Evolutionary conservation across 2,888 invertebrate species (phyloP).

Genomic region (Dendrolimus houi): DNA sequence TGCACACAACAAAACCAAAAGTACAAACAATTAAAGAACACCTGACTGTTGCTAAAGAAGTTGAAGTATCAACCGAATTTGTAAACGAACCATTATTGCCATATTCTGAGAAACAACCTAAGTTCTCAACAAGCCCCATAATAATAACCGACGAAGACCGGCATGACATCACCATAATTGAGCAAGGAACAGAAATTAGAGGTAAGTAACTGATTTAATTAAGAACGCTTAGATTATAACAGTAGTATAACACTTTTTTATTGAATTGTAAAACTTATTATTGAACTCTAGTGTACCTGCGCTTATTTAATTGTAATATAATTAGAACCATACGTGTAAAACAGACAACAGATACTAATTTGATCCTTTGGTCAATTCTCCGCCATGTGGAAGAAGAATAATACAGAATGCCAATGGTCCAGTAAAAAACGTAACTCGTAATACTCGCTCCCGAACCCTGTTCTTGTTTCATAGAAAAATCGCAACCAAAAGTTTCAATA

Average conservation of each 20-base stretch:
- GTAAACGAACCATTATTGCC: conserved; percentile 43
- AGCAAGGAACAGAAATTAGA: conserved; percentile 39
- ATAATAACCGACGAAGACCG: conserved; percentile 25
- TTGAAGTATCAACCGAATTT: conserved; percentile 46
- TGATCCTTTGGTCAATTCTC: too few relatives aligned
- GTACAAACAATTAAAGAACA: conserved; percentile 39
- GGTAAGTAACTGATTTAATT: conserved; percentile 33
- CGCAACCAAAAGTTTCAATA: too few relatives aligned
- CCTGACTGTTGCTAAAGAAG: conserved; percentile 42
- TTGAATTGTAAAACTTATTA: conserved; percentile 3
- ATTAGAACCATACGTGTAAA: too few relatives aligned
- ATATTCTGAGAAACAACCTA: conserved; percentile 26
- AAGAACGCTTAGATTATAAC: too few relatives aligned
- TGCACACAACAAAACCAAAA: conserved; percentile 34
- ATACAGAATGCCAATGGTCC: too few relatives aligned
- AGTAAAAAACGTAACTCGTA: too few relatives aligned
- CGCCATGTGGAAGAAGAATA: too few relatives aligned
- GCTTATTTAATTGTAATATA: not conserved
- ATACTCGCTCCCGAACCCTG: too few relatives aligned
- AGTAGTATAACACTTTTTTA: not conserved
- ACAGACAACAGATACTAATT: too few relatives aligned
- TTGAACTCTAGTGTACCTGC: not conserved
- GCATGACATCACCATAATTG: conserved; percentile 37
- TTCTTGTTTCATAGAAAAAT: too few relatives aligned
- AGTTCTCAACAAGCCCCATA: conserved; percentile 34